These are phyloP conservation scores for Philhelius pedissequus DNA, from an alignment of 2,888 invertebrate genomes.

Conservation along the genomic window DNA sequence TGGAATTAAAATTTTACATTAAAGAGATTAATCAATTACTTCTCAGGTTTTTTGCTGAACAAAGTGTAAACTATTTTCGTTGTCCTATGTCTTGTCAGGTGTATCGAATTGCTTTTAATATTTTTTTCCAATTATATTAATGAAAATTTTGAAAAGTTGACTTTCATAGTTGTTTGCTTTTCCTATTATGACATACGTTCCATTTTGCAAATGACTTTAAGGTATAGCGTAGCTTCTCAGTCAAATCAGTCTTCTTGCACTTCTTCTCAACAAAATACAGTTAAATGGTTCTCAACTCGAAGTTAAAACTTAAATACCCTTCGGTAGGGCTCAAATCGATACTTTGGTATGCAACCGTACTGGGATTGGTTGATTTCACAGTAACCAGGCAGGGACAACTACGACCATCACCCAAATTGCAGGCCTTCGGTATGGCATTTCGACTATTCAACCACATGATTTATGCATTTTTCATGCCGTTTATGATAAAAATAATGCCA, in stretches of 20 bases:
- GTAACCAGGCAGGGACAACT: not conserved
- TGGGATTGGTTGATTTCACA: not conserved
- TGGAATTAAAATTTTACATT: not conserved
- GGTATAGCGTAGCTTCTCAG: not conserved
- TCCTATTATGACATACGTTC: not conserved
- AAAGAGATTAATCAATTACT: not conserved
- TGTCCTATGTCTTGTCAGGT: not conserved
- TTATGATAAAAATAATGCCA: not conserved
- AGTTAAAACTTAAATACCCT: not conserved
- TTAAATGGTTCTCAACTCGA: not conserved
- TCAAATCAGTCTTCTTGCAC: not conserved
- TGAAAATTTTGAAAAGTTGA: not conserved
- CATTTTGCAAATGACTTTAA: not conserved
- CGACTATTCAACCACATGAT: not conserved
- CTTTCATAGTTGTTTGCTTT: not conserved
- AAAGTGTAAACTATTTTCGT: not conserved
- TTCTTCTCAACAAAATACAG: not conserved
- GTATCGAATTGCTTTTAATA: not conserved
- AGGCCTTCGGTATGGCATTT: not conserved
- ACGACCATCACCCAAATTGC: not conserved
- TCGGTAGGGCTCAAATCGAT: not conserved
- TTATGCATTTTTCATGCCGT: not conserved
- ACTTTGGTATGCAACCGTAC: not conserved
- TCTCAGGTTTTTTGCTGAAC: not conserved
- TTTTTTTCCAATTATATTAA: not conserved